Evolutionary conservation across 1,140 invertebrate genomes (phyloP).

Genomic region (Pararge aegeria): DNA sequence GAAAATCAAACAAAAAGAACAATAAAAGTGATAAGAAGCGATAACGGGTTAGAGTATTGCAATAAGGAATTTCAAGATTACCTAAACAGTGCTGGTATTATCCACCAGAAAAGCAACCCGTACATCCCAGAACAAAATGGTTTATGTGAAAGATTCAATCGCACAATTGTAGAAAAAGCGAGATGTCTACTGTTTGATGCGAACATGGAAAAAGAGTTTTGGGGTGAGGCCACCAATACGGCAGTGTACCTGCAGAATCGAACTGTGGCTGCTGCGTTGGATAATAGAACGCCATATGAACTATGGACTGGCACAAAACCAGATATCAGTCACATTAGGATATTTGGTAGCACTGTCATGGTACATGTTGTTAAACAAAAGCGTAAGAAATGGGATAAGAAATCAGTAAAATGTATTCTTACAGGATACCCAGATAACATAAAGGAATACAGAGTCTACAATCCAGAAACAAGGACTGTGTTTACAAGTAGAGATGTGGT

Average conservation of each 20-base stretch:
- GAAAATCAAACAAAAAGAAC: slow-evolving; percentile 9
- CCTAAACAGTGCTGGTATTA: slow-evolving; percentile 1
- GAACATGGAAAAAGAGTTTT: slow-evolving; percentile 4
- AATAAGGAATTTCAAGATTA: slow-evolving; percentile 5
- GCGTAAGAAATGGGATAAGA: slow-evolving; percentile 23
- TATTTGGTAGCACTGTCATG: slow-evolving; percentile 23
- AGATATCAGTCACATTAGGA: slow-evolving; percentile 7
- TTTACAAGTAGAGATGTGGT: slow-evolving; percentile 6
- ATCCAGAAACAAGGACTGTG: not conserved
- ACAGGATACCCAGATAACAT: slow-evolving; percentile 21
- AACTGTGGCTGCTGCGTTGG: not conserved
- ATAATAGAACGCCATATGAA: slow-evolving; percentile 18
- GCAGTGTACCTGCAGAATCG: slow-evolving; percentile 22
- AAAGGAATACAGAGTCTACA: slow-evolving; percentile 10
- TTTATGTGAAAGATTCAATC: slow-evolving; percentile 6
- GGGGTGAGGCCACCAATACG: slow-evolving; percentile 23
- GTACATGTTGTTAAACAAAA: slow-evolving; percentile 17
- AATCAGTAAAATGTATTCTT: slow-evolving; percentile 14
- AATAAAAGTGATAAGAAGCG: slow-evolving; percentile 10
- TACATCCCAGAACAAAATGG: slow-evolving; percentile 16
- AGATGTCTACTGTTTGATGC: slow-evolving; percentile 15
- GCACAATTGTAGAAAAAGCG: slow-evolving; percentile 14
- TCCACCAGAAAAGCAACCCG: slow-evolving; percentile 2
- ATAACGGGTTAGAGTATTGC: slow-evolving; percentile 11
- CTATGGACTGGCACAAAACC: slow-evolving; percentile 22